These are phyloP conservation scores for Nannoperca australis DNA, from an alignment of 2,797 vertebrate genomes.

Conservation along the genomic window DNA sequence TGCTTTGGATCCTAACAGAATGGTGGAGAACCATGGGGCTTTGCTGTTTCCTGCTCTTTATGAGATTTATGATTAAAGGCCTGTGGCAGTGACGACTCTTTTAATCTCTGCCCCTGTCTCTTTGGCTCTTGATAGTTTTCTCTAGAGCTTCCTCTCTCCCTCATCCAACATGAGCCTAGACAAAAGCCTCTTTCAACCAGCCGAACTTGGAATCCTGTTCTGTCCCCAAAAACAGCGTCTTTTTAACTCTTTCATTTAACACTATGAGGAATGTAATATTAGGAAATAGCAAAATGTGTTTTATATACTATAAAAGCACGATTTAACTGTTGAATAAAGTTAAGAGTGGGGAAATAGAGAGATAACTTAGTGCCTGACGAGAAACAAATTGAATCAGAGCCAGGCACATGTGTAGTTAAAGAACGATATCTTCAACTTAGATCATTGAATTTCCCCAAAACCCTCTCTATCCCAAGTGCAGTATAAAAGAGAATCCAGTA, in stretches of 20 bases:
- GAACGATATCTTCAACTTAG: slow-evolving; percentile 48
- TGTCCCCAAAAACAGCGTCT: slow-evolving; percentile 21
- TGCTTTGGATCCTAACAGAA: slow-evolving; percentile 32
- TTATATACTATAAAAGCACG: slow-evolving; percentile 19
- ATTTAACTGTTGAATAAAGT: slow-evolving; percentile 6
- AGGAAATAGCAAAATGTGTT: slow-evolving; percentile 6
- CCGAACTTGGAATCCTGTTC: slow-evolving; percentile 3
- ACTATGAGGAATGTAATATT: slow-evolving; percentile 15
- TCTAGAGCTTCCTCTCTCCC: slow-evolving; percentile 37
- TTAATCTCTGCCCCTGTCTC: slow-evolving; percentile 59
- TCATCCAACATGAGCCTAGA: slow-evolving; percentile 46
- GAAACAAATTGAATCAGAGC: slow-evolving; percentile 47
- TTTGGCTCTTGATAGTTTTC: slow-evolving; percentile 52
- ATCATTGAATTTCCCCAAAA: slow-evolving; percentile 70
- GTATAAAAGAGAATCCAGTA: slow-evolving; percentile 58
- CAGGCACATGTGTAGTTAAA: slow-evolving; percentile 48
- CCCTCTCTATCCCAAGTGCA: slow-evolving; percentile 51
- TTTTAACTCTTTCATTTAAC: slow-evolving; percentile 32
- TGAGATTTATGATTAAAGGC: slow-evolving; percentile 68
- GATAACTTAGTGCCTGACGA: slow-evolving; percentile 10
- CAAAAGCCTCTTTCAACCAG: slow-evolving; percentile 57
- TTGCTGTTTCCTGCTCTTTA: slow-evolving; percentile 47
- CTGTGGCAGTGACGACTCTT: slow-evolving; percentile 54
- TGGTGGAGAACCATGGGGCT: slow-evolving; percentile 27
- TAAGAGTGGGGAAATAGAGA: neutral